Conservation (phyloP, 2,888 invertebrate species). For the Rhagophthalmus giganteus region DNA sequence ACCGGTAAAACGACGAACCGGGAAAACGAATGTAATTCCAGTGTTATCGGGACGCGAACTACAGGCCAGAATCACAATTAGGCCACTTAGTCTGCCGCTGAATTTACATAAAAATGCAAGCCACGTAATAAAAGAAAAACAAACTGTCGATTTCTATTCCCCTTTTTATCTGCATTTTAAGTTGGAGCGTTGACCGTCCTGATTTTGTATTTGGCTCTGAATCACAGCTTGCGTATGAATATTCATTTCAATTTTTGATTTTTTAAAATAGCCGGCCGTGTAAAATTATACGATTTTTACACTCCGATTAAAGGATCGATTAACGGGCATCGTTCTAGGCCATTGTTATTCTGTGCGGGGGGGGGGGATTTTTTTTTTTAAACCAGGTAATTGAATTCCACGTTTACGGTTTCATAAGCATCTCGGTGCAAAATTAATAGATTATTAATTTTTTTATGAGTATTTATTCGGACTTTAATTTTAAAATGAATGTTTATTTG, state of each 20-base stretch:
- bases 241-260: slow-evolving; percentile 24
- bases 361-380: too few relatives aligned
- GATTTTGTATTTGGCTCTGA: slow-evolving; percentile 13
- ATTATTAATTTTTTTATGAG: too few relatives aligned
- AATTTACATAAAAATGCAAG: slow-evolving; percentile 32
- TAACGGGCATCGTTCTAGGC: slow-evolving; percentile 1
- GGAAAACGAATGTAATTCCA: slow-evolving; percentile 31
- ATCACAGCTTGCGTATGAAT: slow-evolving; percentile 24
- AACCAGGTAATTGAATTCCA: too few relatives aligned
- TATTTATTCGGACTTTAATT: too few relatives aligned
- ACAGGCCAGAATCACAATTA: slow-evolving; percentile 32
- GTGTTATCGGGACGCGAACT: slow-evolving; percentile 31
- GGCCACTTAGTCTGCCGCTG: slow-evolving; percentile 28
- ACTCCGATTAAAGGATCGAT: slow-evolving; percentile 8
- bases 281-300: slow-evolving; percentile 24
- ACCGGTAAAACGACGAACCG: slow-evolving; percentile 27
- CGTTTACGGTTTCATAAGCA: too few relatives aligned
- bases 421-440: too few relatives aligned
- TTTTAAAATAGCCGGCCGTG: slow-evolving; percentile 9
- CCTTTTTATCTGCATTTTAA: slow-evolving; percentile 25
- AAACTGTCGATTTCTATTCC: slow-evolving; percentile 31
- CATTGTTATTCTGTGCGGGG: not conserved
- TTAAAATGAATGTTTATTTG: too few relatives aligned
- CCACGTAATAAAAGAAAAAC: slow-evolving; percentile 30
- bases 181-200: slow-evolving; percentile 17